These are phyloP conservation scores for Chydorus sphaericus DNA, from an alignment of 2,888 invertebrate species.

Conservation along the genomic window DNA sequence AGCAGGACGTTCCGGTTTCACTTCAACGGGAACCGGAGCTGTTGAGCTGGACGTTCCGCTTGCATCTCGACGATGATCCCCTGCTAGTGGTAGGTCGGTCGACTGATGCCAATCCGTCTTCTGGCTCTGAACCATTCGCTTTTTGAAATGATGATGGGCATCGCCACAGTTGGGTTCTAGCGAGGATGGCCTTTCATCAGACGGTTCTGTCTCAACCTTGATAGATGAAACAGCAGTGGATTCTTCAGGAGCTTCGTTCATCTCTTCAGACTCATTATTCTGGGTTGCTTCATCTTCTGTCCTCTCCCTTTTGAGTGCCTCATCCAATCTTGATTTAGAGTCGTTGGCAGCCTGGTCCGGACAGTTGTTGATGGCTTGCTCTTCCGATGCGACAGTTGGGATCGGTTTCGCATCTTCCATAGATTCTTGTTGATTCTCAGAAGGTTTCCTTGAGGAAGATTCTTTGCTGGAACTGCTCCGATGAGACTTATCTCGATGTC, in stretches of 20 bases:
- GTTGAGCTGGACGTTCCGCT: too few species aligned
- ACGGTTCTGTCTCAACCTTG: neutral
- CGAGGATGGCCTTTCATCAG: neutral
- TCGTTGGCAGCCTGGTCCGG: too few species aligned
- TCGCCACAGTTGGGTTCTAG: neutral
- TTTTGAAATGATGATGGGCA: neutral
- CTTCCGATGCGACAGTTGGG: neutral
- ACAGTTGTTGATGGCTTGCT: neutral
- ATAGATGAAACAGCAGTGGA: too few species aligned
- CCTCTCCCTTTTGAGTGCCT: too few species aligned
- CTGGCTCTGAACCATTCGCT: neutral
- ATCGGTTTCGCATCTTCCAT: neutral
- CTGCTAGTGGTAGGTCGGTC: neutral
- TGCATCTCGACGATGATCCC: neutral
- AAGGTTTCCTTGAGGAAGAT: too few species aligned
- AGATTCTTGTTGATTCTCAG: too few species aligned
- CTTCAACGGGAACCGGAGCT: neutral
- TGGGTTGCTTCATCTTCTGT: too few species aligned
- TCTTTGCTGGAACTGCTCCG: neutral
- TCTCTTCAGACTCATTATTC: too few species aligned
- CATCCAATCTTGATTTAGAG: too few species aligned
- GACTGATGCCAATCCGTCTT: slow-evolving; percentile 4
- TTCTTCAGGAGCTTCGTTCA: too few species aligned
- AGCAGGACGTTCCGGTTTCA: neutral
- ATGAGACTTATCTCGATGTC: slow-evolving; percentile 29